A percentile compares a stretch with the other conserved stretches of the same genome.
phyloP scores from a whole-genome alignment of 2,797 vertebrate species.

The Bufotes viridis region DNA sequence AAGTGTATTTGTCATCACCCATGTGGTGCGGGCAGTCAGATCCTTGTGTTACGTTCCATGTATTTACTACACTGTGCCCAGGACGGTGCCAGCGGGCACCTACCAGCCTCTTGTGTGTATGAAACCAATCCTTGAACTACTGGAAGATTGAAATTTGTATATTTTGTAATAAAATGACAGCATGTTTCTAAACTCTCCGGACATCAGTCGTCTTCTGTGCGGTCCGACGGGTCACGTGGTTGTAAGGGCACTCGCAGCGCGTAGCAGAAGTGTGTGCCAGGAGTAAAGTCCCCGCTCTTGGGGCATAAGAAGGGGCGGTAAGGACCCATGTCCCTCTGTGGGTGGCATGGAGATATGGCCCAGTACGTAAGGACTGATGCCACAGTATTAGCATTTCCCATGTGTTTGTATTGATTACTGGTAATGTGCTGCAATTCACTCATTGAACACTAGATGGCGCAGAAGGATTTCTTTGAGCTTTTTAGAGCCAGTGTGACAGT shows the following conservation, averaged over 20 bases:
- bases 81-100: neutral
- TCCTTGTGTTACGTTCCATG: neutral
- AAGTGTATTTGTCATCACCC: neutral
- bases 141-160: constrained; percentile 6
- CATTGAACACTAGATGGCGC: neutral
- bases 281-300: too few species aligned
- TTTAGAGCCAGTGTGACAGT: too few species aligned
- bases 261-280: too few species aligned
- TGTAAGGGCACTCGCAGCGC: too few species aligned
- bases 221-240: too few species aligned
- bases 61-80: neutral
- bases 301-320: too few species aligned
- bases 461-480: neutral
- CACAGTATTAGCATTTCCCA: neutral
- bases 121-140: neutral
- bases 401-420: too few species aligned
- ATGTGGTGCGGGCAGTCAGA: neutral
- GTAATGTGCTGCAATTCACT: neutral
- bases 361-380: neutral
- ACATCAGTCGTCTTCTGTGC: too few species aligned
- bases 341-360: too few species aligned
- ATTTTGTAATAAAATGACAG: constrained; percentile 28
- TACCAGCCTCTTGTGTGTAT: neutral
- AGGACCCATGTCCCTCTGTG: too few species aligned
- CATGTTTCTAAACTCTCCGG: neutral